Percentiles rank a stretch among this genome's conserved stretches.
phyloP scores from a whole-genome alignment of 53 echinoderm and acorn worm species.

The Luidia sarsii region DNA sequence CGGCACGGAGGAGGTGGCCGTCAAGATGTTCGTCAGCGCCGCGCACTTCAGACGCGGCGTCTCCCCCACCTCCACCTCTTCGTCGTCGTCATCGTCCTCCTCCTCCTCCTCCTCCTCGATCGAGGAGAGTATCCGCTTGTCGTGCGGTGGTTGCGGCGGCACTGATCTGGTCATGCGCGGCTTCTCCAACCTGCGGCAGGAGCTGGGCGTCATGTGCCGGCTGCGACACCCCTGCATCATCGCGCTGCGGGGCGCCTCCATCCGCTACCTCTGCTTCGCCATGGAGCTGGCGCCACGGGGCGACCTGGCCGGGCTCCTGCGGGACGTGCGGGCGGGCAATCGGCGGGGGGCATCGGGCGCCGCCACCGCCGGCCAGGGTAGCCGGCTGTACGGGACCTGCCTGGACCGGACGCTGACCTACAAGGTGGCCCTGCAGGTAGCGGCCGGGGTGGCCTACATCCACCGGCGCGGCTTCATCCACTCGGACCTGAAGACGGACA shows the following conservation, averaged over 20 bases:
- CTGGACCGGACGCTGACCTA: constrained; percentile 65
- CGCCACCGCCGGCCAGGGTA: no score
- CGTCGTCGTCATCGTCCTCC: neutral
- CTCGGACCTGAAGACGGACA: constrained; percentile 87
- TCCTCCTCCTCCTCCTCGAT: neutral
- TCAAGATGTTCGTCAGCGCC: constrained; percentile 60
- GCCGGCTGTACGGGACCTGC: constrained; percentile 50
- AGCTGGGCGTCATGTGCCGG: constrained; percentile 74
- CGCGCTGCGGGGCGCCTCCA: constrained; percentile 65
- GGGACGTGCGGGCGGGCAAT: neutral
- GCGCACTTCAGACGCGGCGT: neutral
- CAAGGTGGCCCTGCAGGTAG: constrained; percentile 82
- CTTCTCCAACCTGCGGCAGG: constrained; percentile 69
- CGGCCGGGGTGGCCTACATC: constrained; percentile 60
- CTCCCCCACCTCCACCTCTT: constrained; percentile 6
- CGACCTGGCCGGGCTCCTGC: constrained; percentile 49
- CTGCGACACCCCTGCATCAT: constrained; percentile 76
- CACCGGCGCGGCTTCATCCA: constrained; percentile 76
- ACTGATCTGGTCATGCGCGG: constrained; percentile 43
- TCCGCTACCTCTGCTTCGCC: constrained; percentile 75
- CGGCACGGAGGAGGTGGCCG: constrained; percentile 57
- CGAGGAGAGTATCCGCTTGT: no score
- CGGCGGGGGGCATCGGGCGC: neutral
- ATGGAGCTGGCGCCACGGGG: constrained; percentile 87
- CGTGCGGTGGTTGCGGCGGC: neutral